Base-by-base conservation (phyloP, 2,797 vertebrate species). In the Arctocebus calabarensis region DNA sequence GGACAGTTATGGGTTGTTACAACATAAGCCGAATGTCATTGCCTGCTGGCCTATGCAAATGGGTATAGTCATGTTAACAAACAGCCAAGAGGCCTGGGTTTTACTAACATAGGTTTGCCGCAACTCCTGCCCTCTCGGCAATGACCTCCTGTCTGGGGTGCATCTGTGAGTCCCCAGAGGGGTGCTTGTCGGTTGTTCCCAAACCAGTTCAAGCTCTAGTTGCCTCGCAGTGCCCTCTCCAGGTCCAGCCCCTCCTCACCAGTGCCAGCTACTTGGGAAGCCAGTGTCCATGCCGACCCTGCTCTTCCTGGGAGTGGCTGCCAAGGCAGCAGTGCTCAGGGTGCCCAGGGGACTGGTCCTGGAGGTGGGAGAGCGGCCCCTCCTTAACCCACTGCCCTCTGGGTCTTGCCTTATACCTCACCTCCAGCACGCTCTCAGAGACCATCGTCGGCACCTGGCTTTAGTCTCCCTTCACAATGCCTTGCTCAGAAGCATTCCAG, bases 281-380 rank as follows among this genome's bases (percentile, higher is more conserved):
- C 27, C n/a, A 11, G 20, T 12, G 37, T 66, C 34, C 37, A 64
- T 19, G 8, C 45, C 62, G 43, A 7, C 1, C 4, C 23, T 59
- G 45, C 11, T 70, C 7, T 78, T 83, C 40, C 34, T 16, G 25
- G 61, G 4, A 88, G 62, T 23, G 20, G 61, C 55, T 61, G 48
- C 59, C 37, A 77, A 34, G 25, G 45, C 32, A 3, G 57, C 0
- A 5, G 9, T 7, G 40, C 27, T 43, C 37, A 9, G 68, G 70
- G 4, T 48, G 2, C 1, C 0, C 0, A 3, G 9, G 16, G 7
- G 32, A 14, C 19, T n/a, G 57, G 17, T 37, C 66, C 52, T 5
- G 13, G 17, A 84, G 29, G 14, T 62, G 27, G 75, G 74, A 62
- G 19, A 37, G 25, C 70, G 68, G 32, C 3, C 13, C 22, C 11